These are phyloP conservation scores for Seriola rivoliana DNA, from an alignment of 2,113 vertebrate genomes.

Conservation along the genomic window DNA sequence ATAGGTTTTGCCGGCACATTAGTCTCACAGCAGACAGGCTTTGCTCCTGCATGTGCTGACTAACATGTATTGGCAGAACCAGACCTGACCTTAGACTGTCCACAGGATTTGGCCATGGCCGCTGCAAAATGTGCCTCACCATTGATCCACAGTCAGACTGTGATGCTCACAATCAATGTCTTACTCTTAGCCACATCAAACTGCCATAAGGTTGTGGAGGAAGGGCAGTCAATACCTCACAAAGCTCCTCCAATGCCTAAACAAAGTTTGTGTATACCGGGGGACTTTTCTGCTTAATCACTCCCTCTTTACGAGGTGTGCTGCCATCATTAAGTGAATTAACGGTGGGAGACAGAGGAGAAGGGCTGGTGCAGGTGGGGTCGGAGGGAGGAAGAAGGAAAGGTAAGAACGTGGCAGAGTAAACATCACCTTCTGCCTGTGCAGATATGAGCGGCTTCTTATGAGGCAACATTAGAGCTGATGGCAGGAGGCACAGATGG, in stretches of 20 bases:
- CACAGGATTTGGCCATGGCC: slow-evolving; percentile 47
- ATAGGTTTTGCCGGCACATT: neutral
- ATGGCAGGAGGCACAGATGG: slow-evolving; percentile 71
- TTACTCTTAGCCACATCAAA: slow-evolving; percentile 53
- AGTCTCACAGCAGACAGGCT: slow-evolving; percentile 12
- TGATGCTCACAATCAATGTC: slow-evolving; percentile 61
- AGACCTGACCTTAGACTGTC: slow-evolving; percentile 49
- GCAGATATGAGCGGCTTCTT: slow-evolving; percentile 37
- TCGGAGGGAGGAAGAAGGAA: slow-evolving; percentile 7
- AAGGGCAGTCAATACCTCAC: slow-evolving; percentile 57
- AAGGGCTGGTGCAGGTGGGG: neutral
- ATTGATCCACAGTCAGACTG: slow-evolving; percentile 59
- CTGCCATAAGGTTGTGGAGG: slow-evolving; percentile 41
- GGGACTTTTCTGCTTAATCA: slow-evolving; percentile 68
- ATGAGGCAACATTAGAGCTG: slow-evolving; percentile 61
- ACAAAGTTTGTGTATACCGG: slow-evolving; percentile 67
- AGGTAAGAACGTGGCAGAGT: slow-evolving; percentile 18
- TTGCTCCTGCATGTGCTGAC: slow-evolving; percentile 21
- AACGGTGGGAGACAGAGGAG: slow-evolving; percentile 39
- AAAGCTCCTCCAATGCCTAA: slow-evolving; percentile 61
- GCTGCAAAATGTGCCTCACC: slow-evolving; percentile 21
- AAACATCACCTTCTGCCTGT: slow-evolving; percentile 55
- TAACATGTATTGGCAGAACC: slow-evolving; percentile 46
- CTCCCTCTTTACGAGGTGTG: slow-evolving; percentile 59
- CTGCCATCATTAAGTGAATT: slow-evolving; percentile 56